Evolutionary conservation across 1,140 invertebrate genomes (phyloP).

Genomic region (Rhopalosiphum padi): DNA sequence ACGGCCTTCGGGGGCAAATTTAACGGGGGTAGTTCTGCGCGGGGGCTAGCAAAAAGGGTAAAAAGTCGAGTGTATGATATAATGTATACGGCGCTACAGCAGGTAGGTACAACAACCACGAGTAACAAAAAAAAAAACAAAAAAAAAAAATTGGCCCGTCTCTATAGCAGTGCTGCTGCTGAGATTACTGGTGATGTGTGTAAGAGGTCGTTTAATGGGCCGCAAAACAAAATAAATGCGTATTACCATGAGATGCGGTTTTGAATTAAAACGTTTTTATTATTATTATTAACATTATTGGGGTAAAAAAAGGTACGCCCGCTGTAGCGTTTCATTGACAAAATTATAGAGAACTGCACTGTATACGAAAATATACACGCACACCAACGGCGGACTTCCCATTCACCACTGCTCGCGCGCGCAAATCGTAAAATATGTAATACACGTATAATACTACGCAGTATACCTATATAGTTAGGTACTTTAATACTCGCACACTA

Average conservation of each 20-base stretch:
- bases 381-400: background rate
- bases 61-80: background rate
- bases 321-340: slow-evolving; percentile 49
- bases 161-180: background rate
- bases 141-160: background rate
- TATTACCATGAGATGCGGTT: background rate
- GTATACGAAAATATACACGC: background rate
- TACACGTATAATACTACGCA: background rate
- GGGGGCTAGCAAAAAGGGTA: background rate
- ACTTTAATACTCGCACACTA: background rate
- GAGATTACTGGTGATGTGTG: background rate
- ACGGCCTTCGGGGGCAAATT: background rate
- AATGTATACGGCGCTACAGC: background rate
- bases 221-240: background rate
- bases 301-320: slow-evolving; percentile 31
- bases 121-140: background rate
- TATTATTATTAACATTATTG: background rate
- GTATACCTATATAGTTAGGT: background rate
- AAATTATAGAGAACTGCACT: slow-evolving; percentile 50
- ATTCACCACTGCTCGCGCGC: slow-evolving; percentile 14
- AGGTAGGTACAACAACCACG: background rate
- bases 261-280: slow-evolving; percentile 54
- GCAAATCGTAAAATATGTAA: slow-evolving; percentile 9
- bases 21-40: background rate
- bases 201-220: slow-evolving; percentile 37